These are phyloP conservation scores for Balanococcus diminutus DNA, from an alignment of 2,888 invertebrate genomes.

Conservation along the genomic window DNA sequence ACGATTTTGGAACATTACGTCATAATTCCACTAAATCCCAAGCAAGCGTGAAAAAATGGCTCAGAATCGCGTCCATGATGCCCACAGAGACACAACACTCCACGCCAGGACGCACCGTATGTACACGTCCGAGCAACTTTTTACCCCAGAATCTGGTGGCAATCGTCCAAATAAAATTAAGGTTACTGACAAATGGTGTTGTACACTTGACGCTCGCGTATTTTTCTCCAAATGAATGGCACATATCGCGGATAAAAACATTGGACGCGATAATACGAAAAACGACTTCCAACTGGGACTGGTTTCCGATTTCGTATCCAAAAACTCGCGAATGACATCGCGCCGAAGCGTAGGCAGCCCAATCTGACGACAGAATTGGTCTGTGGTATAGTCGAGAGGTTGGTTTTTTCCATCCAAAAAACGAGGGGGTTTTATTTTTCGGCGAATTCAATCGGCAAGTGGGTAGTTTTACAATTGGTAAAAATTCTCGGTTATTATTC, in stretches of 20 bases:
- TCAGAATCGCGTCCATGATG: too few relatives aligned
- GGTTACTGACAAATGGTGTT: neutral
- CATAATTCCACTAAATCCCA: too few relatives aligned
- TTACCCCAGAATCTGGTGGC: neutral
- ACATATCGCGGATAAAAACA: neutral
- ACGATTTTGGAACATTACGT: too few relatives aligned
- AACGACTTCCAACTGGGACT: neutral
- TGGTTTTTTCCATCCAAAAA: neutral
- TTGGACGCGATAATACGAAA: neutral
- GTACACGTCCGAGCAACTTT: neutral
- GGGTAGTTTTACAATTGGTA: neutral
- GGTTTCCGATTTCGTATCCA: neutral
- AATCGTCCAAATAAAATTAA: neutral
- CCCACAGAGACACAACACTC: too few relatives aligned
- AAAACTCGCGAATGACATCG: neutral
- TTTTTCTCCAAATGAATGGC: neutral
- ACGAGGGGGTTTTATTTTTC: neutral
- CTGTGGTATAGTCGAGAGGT: neutral
- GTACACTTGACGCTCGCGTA: neutral
- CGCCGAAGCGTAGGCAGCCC: neutral
- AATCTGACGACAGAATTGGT: neutral
- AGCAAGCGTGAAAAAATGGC: too few relatives aligned
- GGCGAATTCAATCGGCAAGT: neutral
- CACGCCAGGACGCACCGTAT: too few relatives aligned
- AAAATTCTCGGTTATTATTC: neutral